Evolutionary conservation across 2,113 vertebrate species (phyloP), one percentile per base, ranked within the genome.

Genomic region (Chlamydotis undulata): DNA sequence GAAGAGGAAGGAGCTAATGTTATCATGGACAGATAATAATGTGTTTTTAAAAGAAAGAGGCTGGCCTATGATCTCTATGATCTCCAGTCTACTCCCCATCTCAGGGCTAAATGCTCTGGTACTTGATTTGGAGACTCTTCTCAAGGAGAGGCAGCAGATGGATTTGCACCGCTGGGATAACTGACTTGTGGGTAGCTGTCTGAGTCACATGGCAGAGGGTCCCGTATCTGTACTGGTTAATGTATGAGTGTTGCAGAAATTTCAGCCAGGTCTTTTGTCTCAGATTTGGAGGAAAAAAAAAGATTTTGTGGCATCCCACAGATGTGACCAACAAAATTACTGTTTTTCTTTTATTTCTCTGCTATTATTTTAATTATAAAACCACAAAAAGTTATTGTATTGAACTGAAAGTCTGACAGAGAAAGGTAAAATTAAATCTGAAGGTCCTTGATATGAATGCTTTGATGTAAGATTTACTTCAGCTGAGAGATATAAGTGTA

Each of bases 391-490:
- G 7, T 47, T 69, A 47, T 6, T 52, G 33, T 14, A 64, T 76
- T n/a, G 26, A 94, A 68, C 18, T 8, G n/a, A 86, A 53, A 6
- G 37, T 81, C 37, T 57, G 35, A 87, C 87, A 57, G 19, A 80
- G 14, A 81, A 93, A 94, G 67, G 83, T 79, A 89, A 76, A 95
- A 89, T 87, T 55, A 74, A 92, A 74, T 50, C 61, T 76, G 74
- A 82, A 65, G 43, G 12, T 59, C 55, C 19, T 87, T 69, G 35
- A 52, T n/a, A 56, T 3, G 9, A 83, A 26, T 15, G 10, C 68
- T 97, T 92, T 86, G 92, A 89, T 91, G 73, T 69, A 64, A 87
- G 43, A 55, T 94, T 96, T 76, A 55, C 25, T 73, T 92, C 83
- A 94, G 61, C 45, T 69, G 59, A 61, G 91, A 92, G 91, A 92